A percentile compares a stretch with the other conserved stretches of the same genome.
These are phyloP conservation scores for Drosophila santomea DNA, from an alignment of 1,140 invertebrate genomes.

Conservation along the genomic window DNA sequence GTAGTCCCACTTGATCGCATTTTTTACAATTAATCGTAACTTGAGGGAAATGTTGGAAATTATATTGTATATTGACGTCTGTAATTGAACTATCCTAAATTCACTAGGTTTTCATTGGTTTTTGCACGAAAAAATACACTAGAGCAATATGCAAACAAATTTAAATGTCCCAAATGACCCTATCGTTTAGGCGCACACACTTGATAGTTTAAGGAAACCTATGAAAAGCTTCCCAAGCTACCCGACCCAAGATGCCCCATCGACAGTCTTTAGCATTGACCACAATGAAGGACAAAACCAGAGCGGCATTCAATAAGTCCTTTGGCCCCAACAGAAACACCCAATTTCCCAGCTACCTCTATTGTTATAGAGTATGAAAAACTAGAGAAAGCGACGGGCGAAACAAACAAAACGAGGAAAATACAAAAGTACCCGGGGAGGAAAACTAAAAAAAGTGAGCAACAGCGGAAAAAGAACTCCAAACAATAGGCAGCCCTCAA, in stretches of 20 bases:
- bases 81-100: constrained; percentile 14
- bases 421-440: constrained; percentile 36
- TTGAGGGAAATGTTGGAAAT: no score
- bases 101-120: neutral
- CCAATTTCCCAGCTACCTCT: constrained; percentile 41
- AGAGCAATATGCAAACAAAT: constrained; percentile 15
- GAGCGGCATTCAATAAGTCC: constrained; percentile 36
- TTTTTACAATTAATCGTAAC: no score
- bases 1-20: no score
- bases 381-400: constrained; percentile 27
- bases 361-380: constrained; percentile 48
- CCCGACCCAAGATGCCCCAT: constrained; percentile 42
- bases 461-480: constrained; percentile 27
- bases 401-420: constrained; percentile 46
- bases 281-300: constrained; percentile 23
- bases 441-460: constrained; percentile 28
- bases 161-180: constrained; percentile 15
- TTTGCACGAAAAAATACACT: neutral
- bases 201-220: constrained; percentile 27
- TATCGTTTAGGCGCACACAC: constrained; percentile 27
- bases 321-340: constrained; percentile 28
- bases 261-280: constrained; percentile 40
- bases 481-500: constrained; percentile 70
- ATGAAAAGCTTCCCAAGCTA: constrained; percentile 11
- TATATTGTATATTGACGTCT: no score